These are phyloP conservation scores for Sclerurus mexicanus DNA, from an alignment of 2,113 vertebrate genomes.

Conservation along the genomic window DNA sequence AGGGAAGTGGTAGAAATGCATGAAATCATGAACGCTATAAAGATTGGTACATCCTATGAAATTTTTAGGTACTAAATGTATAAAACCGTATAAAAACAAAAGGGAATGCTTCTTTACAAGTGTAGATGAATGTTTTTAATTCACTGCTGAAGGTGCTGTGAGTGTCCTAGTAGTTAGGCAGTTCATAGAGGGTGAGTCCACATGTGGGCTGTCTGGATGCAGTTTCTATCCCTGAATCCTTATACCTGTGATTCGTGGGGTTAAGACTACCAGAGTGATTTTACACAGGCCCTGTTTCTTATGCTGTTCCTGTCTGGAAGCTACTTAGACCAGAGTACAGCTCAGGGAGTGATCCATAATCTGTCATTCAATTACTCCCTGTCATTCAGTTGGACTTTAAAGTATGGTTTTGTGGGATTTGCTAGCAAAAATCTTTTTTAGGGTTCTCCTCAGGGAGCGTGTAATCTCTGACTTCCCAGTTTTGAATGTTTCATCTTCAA, in stretches of 20 bases:
- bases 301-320: not conserved
- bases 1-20: not conserved
- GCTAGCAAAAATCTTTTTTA: not conserved
- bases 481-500: not conserved
- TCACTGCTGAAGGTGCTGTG: not conserved
- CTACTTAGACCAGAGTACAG: not conserved
- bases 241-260: not conserved
- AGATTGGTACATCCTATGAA: not conserved
- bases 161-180: not conserved
- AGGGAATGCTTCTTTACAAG: not conserved
- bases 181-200: not conserved
- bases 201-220: not conserved
- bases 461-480: not conserved
- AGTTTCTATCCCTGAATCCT: not conserved
- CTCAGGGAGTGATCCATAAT: not conserved
- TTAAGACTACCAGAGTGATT: not conserved
- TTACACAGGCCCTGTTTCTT: not conserved
- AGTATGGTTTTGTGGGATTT: not conserved
- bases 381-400: not conserved
- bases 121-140: not conserved
- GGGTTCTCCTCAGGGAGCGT: not conserved
- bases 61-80: not conserved
- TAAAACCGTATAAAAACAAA: not conserved
- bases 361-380: not conserved
- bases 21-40: not conserved